Conservation (phyloP, 2,888 invertebrate species). For the Cyclophora punctaria region DNA sequence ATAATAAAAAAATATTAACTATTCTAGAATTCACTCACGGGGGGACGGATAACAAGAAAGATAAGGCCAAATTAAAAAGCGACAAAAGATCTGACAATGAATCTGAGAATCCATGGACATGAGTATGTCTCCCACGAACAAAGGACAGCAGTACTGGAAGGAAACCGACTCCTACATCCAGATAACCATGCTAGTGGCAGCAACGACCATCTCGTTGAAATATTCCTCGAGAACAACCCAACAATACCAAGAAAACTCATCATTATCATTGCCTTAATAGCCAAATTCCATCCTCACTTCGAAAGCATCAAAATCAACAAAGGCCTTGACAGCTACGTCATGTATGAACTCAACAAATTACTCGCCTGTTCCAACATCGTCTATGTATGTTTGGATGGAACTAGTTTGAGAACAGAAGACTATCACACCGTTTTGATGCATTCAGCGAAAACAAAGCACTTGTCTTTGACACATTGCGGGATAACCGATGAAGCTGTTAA, state of each 20-base stretch:
- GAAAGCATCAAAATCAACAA: constrained; percentile 28
- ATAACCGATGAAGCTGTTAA: constrained; percentile 35
- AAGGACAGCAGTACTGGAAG: too few species aligned
- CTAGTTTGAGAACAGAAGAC: constrained; percentile 30
- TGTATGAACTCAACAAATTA: constrained; percentile 40
- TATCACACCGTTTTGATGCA: constrained; percentile 34
- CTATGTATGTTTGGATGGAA: constrained; percentile 40
- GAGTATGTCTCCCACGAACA: too few species aligned
- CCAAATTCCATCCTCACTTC: constrained; percentile 30
- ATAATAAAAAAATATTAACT: too few species aligned
- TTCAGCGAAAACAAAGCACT: constrained; percentile 22
- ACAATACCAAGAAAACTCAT: constrained; percentile 30
- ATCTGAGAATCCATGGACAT: too few species aligned
- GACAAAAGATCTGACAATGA: too few species aligned
- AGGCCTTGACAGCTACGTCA: constrained; percentile 23
- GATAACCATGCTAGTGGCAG: too few species aligned
- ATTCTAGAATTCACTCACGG: too few species aligned
- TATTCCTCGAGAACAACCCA: constrained; percentile 13
- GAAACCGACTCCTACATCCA: too few species aligned
- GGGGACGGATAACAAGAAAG: too few species aligned
- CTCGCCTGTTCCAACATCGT: constrained; percentile 35
- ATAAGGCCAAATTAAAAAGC: too few species aligned
- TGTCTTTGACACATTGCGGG: constrained; percentile 42
- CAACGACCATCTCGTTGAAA: too few species aligned
- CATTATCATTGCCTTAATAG: constrained; percentile 31